These are phyloP conservation scores for Trypoxylus dichotomus DNA, from an alignment of 1,140 invertebrate species.

Conservation along the genomic window DNA sequence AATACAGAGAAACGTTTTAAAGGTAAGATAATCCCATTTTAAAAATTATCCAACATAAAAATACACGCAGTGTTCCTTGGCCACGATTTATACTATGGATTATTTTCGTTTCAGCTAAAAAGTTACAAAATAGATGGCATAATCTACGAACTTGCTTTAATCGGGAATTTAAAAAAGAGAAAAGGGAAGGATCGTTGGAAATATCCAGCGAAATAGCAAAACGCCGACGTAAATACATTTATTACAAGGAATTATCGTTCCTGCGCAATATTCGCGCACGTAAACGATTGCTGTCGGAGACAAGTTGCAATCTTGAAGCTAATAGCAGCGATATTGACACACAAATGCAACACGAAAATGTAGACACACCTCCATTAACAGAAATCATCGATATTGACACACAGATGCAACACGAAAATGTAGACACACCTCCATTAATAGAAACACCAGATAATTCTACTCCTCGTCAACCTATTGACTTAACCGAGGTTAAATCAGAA, in stretches of 20 bases:
- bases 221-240: conserved; percentile 20
- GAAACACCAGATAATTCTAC: not conserved
- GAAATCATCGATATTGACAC: too few relatives aligned
- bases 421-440: not conserved
- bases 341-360: not conserved
- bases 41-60: too few relatives aligned
- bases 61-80: too few relatives aligned
- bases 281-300: not conserved
- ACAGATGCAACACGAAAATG: not conserved
- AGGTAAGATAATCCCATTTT: not conserved
- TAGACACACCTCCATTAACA: not conserved
- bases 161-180: not conserved
- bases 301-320: not conserved
- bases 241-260: conserved; percentile 20
- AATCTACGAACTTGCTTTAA: conserved; percentile 11
- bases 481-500: not conserved
- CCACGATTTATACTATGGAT: too few relatives aligned
- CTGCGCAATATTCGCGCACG: not conserved
- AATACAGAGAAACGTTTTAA: not conserved
- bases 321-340: not conserved
- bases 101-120: conserved; percentile 8
- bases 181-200: not conserved
- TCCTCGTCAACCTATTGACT: not conserved
- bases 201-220: not conserved
- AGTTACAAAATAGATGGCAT: conserved; percentile 15